A percentile compares a stretch with the other conserved stretches of the same genome.
Evolutionary conservation across 2,888 invertebrate genomes (phyloP).

Genomic region (Nemoura dubitans): DNA sequence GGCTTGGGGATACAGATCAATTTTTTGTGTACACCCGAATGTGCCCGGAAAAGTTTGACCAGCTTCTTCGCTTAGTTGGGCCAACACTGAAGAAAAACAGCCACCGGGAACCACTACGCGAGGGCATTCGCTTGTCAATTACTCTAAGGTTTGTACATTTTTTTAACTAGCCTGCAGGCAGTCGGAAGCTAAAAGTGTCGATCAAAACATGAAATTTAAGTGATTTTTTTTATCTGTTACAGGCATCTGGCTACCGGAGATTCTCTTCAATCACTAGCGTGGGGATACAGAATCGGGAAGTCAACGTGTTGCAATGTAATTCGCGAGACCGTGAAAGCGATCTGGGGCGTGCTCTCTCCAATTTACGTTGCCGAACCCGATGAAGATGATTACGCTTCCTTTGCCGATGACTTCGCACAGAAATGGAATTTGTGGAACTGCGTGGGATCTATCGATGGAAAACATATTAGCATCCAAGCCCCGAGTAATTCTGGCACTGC

Average conservation of each 20-base stretch:
- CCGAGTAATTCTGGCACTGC: constrained; percentile 54
- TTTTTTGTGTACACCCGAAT: constrained; percentile 32
- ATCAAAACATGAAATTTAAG: neutral
- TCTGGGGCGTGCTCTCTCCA: neutral
- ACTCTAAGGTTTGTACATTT: constrained; percentile 14
- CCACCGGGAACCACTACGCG: neutral
- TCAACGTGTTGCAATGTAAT: constrained; percentile 20
- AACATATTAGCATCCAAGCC: constrained; percentile 51
- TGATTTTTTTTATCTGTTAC: neutral
- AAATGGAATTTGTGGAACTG: constrained; percentile 55
- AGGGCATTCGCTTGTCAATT: neutral
- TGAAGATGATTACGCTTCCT: constrained; percentile 50
- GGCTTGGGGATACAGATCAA: constrained; percentile 16
- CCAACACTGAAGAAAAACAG: constrained; percentile 16
- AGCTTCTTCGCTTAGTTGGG: neutral
- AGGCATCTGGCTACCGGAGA: constrained; percentile 24
- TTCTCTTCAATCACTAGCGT: neutral
- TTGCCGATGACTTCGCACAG: constrained; percentile 51
- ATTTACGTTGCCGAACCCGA: neutral
- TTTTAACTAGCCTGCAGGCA: neutral
- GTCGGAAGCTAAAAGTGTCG: neutral
- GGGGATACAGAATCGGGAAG: neutral
- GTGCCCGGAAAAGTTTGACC: constrained; percentile 1
- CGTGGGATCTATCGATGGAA: constrained; percentile 53
- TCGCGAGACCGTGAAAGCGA: neutral